A percentile compares a stretch with the other conserved stretches of the same genome.
Conservation (phyloP, 2,888 invertebrate species). For the Calameuta filiformis region DNA sequence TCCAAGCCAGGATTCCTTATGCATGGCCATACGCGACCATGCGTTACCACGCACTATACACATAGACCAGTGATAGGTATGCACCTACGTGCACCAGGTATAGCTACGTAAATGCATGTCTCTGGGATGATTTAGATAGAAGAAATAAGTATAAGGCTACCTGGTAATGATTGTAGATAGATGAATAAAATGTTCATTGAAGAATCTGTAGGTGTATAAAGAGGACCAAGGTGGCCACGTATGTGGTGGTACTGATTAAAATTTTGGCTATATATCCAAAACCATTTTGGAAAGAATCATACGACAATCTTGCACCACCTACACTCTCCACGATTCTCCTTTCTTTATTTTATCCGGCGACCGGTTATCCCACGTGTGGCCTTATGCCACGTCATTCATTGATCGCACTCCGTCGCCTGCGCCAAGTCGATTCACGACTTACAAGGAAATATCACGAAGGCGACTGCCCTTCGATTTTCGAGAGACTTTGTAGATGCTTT, state of each 20-base stretch:
- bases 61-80: conserved; percentile 17
- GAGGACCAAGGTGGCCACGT: background rate
- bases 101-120: background rate
- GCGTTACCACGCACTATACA: conserved; percentile 26
- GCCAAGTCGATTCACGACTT: background rate
- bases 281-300: background rate
- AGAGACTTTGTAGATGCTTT: background rate
- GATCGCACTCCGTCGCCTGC: conserved; percentile 16
- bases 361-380: conserved; percentile 50
- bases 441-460: background rate
- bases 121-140: background rate
- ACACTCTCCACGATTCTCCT: conserved; percentile 24
- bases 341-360: conserved; percentile 32
- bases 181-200: background rate
- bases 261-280: background rate
- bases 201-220: background rate
- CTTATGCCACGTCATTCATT: conserved; percentile 40
- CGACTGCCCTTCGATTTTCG: background rate
- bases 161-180: background rate
- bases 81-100: background rate
- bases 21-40: conserved; percentile 22
- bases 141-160: background rate
- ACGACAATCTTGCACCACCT: conserved; percentile 17
- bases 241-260: background rate
- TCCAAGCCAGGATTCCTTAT: conserved; percentile 16